Evolutionary conservation across 2,113 vertebrate species (phyloP), one percentile per base, ranked within the genome.

Genomic region (Daubentonia madagascariensis): DNA sequence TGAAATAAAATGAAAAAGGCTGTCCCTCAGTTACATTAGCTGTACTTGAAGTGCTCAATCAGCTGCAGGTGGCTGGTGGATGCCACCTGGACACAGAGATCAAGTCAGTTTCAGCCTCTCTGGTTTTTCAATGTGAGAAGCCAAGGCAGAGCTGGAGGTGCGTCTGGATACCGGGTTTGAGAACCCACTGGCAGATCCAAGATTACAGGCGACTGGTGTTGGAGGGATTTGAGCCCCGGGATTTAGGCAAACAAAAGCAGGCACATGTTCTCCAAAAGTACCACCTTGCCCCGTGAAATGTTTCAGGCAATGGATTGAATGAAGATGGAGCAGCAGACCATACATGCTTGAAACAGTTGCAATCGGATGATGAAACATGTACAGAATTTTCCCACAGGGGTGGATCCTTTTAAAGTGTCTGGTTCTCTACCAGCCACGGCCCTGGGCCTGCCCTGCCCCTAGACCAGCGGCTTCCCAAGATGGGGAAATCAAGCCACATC

Each of bases 41-140:
- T 61, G 43, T n/a, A 22, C 40, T 12, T 6, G 0, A 32, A 20
- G 37, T 35, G 45, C 17, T 45, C 57, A 3, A 11, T 61, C n/a
- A 5, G 35, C 65, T 45, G 52, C 18, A 8, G 0, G 5, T 18
- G 48, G 12, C 68, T 45, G 37, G 57, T 30, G 14, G 25, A 68
- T n/a, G n/a, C n/a, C n/a, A n/a, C n/a, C n/a, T n/a, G n/a, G n/a
- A n/a, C 45, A 17, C 22, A 9, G 32, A 84, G 45, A 17, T 65
- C 5, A 16, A 50, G 32, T 73, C 54, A 14, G 0, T 10, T 25
- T 61, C 52, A 32, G 18, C 43, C n/a, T 12, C 1, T 1, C 7
- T 0, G 5, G 16, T 52, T 75, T 89, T 22, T 76, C 22, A 48
- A 0, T 14, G 18, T 63, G 35, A 12, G 43, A 48, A 30, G 28